Conservation (phyloP, 2,888 invertebrate species). For the Drosophila dives region DNA sequence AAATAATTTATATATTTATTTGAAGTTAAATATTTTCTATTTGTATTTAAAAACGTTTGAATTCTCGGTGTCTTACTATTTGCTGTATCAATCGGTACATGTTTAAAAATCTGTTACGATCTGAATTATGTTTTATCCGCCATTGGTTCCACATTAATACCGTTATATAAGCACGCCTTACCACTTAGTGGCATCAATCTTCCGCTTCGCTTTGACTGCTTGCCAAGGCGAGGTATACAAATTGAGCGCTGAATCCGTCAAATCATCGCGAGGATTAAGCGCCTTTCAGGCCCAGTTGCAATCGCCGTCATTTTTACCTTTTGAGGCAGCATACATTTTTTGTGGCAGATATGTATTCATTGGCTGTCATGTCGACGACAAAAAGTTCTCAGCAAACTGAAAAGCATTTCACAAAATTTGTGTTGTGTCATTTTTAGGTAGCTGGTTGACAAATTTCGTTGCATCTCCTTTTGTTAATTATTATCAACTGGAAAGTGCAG, state of each 20-base stretch:
- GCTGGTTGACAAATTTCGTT: conserved; percentile 63
- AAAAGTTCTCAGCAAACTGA: conserved; percentile 47
- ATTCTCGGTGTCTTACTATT: background rate
- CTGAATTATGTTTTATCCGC: background rate
- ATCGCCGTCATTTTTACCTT: conserved; percentile 10
- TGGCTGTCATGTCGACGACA: conserved; percentile 37
- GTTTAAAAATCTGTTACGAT: background rate
- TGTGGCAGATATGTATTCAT: conserved; percentile 46
- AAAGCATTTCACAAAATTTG: conserved; percentile 51
- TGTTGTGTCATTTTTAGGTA: conserved; percentile 67
- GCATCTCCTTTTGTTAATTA: conserved; percentile 15
- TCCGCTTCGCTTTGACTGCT: conserved; percentile 9
- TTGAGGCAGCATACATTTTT: conserved; percentile 24
- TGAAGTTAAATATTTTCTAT: background rate
- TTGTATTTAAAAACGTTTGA: background rate
- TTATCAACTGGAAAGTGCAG: conserved; percentile 37
- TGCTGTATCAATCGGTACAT: background rate
- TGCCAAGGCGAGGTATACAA: conserved; percentile 37
- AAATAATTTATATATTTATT: too few species aligned
- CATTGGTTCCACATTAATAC: background rate
- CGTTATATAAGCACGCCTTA: background rate
- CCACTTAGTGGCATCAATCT: conserved; percentile 1
- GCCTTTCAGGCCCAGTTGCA: conserved; percentile 19
- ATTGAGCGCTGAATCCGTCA: conserved; percentile 66
- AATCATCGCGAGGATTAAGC: conserved; percentile 73